A percentile compares a stretch with the other conserved stretches of the same genome.
Conservation (phyloP, 2,797 vertebrate species). For the Amazona ochrocephala region DNA sequence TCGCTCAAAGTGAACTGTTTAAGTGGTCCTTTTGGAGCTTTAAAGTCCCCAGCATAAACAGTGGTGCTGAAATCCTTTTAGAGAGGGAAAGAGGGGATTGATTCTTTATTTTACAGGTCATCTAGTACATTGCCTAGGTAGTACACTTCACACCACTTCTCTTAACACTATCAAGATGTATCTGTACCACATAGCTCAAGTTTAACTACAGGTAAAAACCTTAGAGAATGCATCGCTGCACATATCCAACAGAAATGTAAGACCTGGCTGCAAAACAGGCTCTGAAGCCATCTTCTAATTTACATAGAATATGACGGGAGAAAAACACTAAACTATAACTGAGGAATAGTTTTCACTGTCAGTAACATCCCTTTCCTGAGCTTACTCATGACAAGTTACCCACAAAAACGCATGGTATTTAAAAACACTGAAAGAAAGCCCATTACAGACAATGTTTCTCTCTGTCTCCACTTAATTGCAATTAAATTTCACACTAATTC, state of each 20-base stretch:
- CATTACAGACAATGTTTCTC: not conserved
- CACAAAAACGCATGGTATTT: not conserved
- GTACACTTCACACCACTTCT: not conserved
- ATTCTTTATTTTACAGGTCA: conserved; percentile 13
- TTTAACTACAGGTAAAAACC: not conserved
- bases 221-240: not conserved
- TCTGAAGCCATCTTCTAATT: conserved; percentile 6
- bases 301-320: not conserved
- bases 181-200: not conserved
- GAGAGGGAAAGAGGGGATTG: not conserved
- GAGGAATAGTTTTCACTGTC: not conserved
- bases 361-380: not conserved
- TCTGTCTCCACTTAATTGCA: conserved; percentile 34
- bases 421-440: not conserved
- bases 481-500: conserved; percentile 67
- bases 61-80: not conserved
- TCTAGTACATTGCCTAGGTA: not conserved
- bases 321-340: not conserved
- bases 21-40: not conserved
- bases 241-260: not conserved
- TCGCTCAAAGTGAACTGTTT: not conserved
- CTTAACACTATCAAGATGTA: not conserved
- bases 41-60: not conserved
- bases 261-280: not conserved
- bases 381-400: not conserved